Conservation (phyloP, 2,797 vertebrate genomes). For the Typhlichthys eigenmanni region DNA sequence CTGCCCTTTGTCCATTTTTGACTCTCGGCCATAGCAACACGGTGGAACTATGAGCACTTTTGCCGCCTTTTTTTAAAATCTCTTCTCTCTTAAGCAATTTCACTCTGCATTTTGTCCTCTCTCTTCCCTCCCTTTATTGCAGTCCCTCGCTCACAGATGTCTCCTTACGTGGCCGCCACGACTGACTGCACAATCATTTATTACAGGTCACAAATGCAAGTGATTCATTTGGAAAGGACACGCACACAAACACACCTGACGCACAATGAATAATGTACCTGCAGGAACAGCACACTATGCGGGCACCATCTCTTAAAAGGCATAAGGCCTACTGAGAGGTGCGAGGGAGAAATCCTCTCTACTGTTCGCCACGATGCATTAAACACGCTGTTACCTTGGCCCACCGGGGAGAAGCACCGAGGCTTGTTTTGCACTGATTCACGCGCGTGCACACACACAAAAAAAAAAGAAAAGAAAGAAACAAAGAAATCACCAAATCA, state of each 20-base stretch:
- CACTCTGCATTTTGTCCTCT: slow-evolving; percentile 23
- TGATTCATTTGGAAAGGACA: slow-evolving; percentile 75
- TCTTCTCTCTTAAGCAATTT: background rate
- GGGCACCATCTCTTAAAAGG: slow-evolving; percentile 27
- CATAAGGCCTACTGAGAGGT: background rate
- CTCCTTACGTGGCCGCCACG: slow-evolving; percentile 73
- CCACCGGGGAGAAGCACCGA: slow-evolving; percentile 1
- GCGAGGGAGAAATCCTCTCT: background rate
- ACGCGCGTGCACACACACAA: background rate
- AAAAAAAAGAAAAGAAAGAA: too few species aligned
- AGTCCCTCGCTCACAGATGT: slow-evolving; percentile 65
- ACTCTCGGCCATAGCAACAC: too few species aligned
- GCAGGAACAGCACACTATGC: slow-evolving; percentile 60
- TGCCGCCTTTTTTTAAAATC: slow-evolving; percentile 39
- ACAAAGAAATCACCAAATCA: slow-evolving; percentile 55
- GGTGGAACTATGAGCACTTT: too few species aligned
- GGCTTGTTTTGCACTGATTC: slow-evolving; percentile 51
- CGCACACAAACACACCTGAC: slow-evolving; percentile 19
- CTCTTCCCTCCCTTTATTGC: slow-evolving; percentile 19
- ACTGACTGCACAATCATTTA: slow-evolving; percentile 76
- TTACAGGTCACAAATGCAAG: slow-evolving; percentile 78
- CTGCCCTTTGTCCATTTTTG: background rate
- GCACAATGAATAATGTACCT: slow-evolving; percentile 66
- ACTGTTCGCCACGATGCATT: slow-evolving; percentile 1
- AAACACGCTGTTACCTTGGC: slow-evolving; percentile 17